Base-by-base conservation (phyloP, 2,797 vertebrate species). In the Sardinella longiceps region DNA sequence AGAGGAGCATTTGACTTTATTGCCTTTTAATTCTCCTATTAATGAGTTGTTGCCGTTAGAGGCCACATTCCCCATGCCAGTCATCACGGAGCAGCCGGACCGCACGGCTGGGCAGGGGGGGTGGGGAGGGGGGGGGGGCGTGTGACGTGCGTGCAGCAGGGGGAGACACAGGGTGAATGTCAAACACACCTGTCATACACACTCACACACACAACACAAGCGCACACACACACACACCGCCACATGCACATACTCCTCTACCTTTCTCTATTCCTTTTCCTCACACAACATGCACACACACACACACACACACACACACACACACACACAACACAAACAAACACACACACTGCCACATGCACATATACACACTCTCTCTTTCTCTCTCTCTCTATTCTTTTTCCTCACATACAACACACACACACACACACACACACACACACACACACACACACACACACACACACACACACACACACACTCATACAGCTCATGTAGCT, bases 1-100 rank as follows among this genome's bases (percentile, higher is more conserved):
- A 7, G 70, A 77, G 70, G 70, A 77, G 70, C 70, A 77, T 77
- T 77, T 77, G 70, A 77, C 70, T 77, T 77, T 77, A 77, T 77
- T 77, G 70, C 70, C 70, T 77, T 77, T 77, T 77, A 77, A 77
- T 77, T 77, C 25, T 39, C 43, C 70, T 39, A 43, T 77, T 77
- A 77, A 77, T 77, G 33, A 77, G 70, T 18, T 77, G 70, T 77
- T 77, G 70, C 37, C 30, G 37, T 74, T 74, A 37, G 66, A 5
- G 30, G 18, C 14, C 14, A 28, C 33, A 30, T 37, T 37, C 30
- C 18, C 70, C 15, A 33, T 20, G 23, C 37, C 70, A 23, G 37
- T 77, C 70, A 77, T 23, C 5, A 43, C 70, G 43, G 18, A 77
- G 28, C 63, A 33, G 63, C 63, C 28, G 14, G 18, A 14, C 63